Conservation (phyloP, 2,113 vertebrate species). For the Corythoichthys haematopterus region DNA sequence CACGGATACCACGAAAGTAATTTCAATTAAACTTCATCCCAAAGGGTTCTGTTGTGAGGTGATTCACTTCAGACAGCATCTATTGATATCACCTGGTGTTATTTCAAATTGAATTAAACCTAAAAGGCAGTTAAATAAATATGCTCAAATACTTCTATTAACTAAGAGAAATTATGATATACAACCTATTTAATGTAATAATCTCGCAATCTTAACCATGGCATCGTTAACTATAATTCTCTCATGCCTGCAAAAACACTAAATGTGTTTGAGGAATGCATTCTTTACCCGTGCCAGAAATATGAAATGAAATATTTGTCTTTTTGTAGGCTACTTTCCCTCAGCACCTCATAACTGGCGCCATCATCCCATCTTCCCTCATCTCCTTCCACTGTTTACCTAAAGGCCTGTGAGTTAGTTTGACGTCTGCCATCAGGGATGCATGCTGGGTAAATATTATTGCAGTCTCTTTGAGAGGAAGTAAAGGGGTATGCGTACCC, state of each 20-base stretch:
- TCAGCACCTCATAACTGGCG: not conserved
- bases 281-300: not conserved
- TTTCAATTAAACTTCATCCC: constrained; percentile 36
- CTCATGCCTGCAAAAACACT: not conserved
- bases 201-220: not conserved
- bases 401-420: constrained; percentile 32
- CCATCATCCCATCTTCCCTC: constrained; percentile 1
- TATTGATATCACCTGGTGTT: not conserved
- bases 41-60: constrained; percentile 18
- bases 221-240: not conserved
- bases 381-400: constrained; percentile 33
- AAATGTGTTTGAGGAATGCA: not conserved
- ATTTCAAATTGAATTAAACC: not conserved
- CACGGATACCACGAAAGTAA: constrained; percentile 5
- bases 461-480: constrained; percentile 40
- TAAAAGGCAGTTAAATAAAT: not conserved
- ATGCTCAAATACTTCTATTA: not conserved
- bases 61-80: constrained; percentile 1
- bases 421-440: constrained; percentile 47
- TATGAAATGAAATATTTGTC: not conserved
- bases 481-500: constrained; percentile 35
- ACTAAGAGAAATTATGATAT: not conserved
- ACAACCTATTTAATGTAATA: not conserved
- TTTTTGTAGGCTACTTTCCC: not conserved
- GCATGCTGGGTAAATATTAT: constrained; percentile 65